Percentiles rank a stretch among this genome's conserved stretches.
phyloP scores from a whole-genome alignment of 2,113 vertebrate species.

The Mesitornis unicolor region DNA sequence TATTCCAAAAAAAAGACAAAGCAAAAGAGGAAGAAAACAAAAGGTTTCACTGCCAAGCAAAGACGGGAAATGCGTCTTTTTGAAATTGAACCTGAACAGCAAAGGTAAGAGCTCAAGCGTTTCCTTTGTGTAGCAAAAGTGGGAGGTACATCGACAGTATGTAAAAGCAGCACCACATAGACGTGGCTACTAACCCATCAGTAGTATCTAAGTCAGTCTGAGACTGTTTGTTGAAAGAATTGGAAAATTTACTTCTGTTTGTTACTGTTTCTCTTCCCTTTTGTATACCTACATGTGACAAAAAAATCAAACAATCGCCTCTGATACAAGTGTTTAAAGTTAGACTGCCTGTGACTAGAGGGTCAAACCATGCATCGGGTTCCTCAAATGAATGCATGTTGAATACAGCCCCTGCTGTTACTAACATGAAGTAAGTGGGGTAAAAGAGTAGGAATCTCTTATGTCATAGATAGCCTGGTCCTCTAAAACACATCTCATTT shows the following conservation, averaged over 20 bases:
- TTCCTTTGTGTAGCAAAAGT: neutral
- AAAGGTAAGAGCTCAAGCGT: constrained; percentile 66
- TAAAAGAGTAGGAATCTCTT: neutral
- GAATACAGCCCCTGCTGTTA: neutral
- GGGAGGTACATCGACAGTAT: rapidly evolving
- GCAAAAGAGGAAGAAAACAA: constrained; percentile 66
- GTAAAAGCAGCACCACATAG: rapidly evolving
- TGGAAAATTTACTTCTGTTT: too few species aligned
- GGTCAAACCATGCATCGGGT: neutral
- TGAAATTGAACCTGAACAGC: constrained; percentile 82
- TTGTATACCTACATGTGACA: neutral
- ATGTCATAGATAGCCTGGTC: neutral
- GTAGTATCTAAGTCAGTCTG: neutral
- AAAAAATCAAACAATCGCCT: neutral
- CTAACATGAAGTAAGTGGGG: neutral
- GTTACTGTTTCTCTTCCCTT: neutral
- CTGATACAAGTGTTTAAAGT: neutral
- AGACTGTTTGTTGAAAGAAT: rapidly evolving
- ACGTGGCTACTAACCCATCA: rapidly evolving
- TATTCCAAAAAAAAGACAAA: constrained; percentile 46
- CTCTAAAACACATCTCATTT: neutral
- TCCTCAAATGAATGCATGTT: neutral
- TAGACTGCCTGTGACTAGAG: neutral
- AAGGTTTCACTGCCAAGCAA: constrained; percentile 79
- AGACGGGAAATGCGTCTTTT: constrained; percentile 80